Conservation (phyloP, 2,113 vertebrate species). For the Saguinus midas region DNA sequence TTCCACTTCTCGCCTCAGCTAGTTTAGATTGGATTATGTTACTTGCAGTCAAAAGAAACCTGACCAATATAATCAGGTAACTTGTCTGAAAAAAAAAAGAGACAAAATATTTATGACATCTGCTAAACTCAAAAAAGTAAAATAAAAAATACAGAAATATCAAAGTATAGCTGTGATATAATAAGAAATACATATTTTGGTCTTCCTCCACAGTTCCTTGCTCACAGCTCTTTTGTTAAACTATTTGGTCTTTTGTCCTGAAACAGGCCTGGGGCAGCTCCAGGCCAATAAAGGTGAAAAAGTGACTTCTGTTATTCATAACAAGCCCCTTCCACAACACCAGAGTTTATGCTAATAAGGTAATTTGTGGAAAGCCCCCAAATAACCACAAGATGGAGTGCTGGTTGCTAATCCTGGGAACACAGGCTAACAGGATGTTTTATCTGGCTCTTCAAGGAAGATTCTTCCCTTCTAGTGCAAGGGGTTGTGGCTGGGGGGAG, state of each 20-base stretch:
- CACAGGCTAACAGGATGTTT: too few relatives aligned
- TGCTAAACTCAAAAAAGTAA: slow-evolving; percentile 17
- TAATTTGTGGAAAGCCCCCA: background rate
- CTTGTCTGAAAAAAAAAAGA: background rate
- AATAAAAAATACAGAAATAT: background rate
- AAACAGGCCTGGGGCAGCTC: background rate
- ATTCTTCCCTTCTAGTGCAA: too few relatives aligned
- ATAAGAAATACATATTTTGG: background rate
- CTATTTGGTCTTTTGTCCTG: background rate
- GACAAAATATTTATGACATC: background rate
- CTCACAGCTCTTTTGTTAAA: background rate
- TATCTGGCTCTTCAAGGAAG: too few relatives aligned
- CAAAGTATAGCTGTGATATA: background rate
- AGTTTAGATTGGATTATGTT: background rate
- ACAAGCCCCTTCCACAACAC: too few relatives aligned
- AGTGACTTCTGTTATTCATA: background rate
- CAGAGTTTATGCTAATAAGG: background rate
- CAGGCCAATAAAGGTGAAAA: background rate
- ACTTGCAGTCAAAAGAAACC: background rate
- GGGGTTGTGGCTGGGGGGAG: too few relatives aligned
- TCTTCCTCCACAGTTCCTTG: background rate
- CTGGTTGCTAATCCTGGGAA: background rate
- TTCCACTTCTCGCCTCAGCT: background rate
- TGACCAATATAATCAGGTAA: background rate
- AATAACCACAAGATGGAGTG: background rate